Evolutionary conservation across 1,140 invertebrate genomes (phyloP), one percentile per base, ranked within the genome.

Genomic region (Panagrolaimus sp.): DNA sequence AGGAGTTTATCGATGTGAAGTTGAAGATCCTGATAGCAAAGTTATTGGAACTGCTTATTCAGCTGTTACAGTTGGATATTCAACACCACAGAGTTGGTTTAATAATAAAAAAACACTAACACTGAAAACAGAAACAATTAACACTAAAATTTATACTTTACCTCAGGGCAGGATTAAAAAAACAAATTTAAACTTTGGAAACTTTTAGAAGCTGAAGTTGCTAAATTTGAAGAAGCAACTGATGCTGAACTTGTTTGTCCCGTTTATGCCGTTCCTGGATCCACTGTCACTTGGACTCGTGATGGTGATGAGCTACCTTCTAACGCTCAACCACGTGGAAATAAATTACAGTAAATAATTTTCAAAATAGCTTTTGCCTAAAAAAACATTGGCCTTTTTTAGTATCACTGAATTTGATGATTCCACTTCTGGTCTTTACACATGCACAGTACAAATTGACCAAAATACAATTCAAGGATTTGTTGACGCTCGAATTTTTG

Each of bases 1-100:
- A n/a, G 80, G 80, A 38, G 80, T 82, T 20, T 82, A 82, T 65
- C 68, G 79, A 47, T 82, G 80, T 70, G 75, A 83, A 63, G 79
- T 83, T 9, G 81, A 82, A 44, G 79, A 78, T 66, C 78, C 79
- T 43, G 76, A 81, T 44, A 77, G 80, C 45, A 66, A 82, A 25
- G 51, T 72, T 9, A 45, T 81, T 38, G 80, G 81, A 51, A 63
- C 62, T 42, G 80, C 80, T 5, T 81, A 75, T 63, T 74, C 73
- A 9, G 80, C 80, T 45, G 80, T 82, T 23, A 69, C 72, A 23
- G 79, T 82, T 44, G 79, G 80, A 69, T 76, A 73, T 62, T 42
- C 62, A 13, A 42, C 62, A 42, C 20, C 20, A 11, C 14, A 57
- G 51, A 57, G 51, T 57, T 57, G 20, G 51, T 57, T 23, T 25